Evolutionary conservation across 2,113 vertebrate species (phyloP).

Genomic region (Gnathonemus echidnorhynchus): DNA sequence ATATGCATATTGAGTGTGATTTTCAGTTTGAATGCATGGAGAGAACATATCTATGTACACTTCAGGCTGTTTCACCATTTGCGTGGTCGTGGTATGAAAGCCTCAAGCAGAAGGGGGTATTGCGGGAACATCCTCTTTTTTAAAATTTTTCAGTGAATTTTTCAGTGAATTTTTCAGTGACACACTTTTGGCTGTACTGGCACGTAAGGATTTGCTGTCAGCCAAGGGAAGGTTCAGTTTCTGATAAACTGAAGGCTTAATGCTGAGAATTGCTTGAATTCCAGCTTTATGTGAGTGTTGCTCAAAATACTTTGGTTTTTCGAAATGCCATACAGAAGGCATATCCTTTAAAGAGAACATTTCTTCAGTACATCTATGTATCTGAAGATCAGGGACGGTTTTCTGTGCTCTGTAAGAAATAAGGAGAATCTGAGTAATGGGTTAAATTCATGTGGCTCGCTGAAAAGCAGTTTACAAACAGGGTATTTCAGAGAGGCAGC

Average conservation of each 20-base stretch:
- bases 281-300: neutral
- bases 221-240: neutral
- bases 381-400: neutral
- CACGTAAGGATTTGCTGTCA: neutral
- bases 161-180: neutral
- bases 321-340: neutral
- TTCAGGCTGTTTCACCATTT: neutral
- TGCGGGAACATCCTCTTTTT: neutral
- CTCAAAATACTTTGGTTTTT: neutral
- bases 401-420: neutral
- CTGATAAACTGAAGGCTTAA: neutral
- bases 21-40: slow-evolving; percentile 4
- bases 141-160: neutral
- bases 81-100: neutral
- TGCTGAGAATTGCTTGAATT: neutral
- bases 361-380: neutral
- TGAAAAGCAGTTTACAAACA: neutral
- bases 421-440: neutral
- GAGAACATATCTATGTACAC: neutral
- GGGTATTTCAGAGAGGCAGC: neutral
- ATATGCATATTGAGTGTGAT: neutral
- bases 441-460: neutral
- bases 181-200: neutral
- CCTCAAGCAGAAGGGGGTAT: neutral
- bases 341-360: neutral